Evolutionary conservation across 2,888 invertebrate genomes (phyloP).

Genomic region (Muschampia plurimacula): DNA sequence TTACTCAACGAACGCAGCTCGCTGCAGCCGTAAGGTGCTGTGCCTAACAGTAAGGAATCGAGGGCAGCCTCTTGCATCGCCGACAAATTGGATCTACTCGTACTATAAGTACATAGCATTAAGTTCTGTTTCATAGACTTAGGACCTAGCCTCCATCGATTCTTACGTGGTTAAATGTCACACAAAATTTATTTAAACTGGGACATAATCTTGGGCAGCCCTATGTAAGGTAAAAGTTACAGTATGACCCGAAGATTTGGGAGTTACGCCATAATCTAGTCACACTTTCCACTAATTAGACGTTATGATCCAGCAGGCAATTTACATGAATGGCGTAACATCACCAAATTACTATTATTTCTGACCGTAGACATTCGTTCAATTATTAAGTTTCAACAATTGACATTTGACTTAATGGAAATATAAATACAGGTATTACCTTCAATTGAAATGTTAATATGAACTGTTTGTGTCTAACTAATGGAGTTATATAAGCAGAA

Average conservation of each 20-base stretch:
- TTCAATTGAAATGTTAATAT: neutral
- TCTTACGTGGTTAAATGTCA: no score
- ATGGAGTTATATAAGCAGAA: neutral
- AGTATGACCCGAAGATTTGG: conserved; percentile 57
- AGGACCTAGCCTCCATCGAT: no score
- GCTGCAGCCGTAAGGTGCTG: no score
- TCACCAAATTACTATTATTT: conserved; percentile 21
- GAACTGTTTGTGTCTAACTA: neutral
- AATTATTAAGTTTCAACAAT: conserved; percentile 1
- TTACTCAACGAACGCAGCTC: no score
- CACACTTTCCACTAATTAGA: conserved; percentile 62
- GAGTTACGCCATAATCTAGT: conserved; percentile 58
- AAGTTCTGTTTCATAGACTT: no score
- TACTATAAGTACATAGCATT: no score
- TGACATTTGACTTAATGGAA: conserved; percentile 17
- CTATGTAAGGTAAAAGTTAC: conserved; percentile 57
- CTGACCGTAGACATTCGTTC: conserved; percentile 10
- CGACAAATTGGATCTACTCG: no score
- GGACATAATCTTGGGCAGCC: neutral
- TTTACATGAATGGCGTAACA: conserved; percentile 18
- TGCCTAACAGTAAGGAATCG: no score
- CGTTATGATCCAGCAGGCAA: conserved; percentile 18
- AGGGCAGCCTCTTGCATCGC: no score
- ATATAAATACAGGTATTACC: neutral
- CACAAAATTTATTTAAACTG: conserved; percentile 6